A percentile compares a stretch with the other conserved stretches of the same genome.
phyloP scores from a whole-genome alignment of 1,140 invertebrate species.

The Trichonephila inaurata region DNA sequence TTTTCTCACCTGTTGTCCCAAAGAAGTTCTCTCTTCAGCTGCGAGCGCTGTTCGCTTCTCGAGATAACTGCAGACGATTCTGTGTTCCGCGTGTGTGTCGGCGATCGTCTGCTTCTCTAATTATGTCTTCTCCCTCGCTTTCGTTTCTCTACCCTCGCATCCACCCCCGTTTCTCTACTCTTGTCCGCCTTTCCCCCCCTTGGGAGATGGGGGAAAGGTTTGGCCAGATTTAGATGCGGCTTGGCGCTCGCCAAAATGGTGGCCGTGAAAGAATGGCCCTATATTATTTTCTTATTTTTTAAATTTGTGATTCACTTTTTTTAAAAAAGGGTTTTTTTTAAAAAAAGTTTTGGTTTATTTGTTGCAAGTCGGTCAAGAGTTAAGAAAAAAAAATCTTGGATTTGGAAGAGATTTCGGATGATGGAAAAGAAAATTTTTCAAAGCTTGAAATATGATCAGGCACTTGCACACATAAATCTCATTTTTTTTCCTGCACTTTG shows the following conservation, averaged over 20 bases:
- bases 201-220: conserved; percentile 10
- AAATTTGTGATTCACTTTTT: no score
- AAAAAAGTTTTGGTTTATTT: no score
- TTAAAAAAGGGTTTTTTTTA: no score
- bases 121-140: conserved; percentile 70
- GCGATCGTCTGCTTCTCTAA: conserved; percentile 67
- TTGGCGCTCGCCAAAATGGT: conserved; percentile 24
- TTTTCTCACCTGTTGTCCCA: conserved; percentile 63
- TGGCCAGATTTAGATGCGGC: conserved; percentile 62
- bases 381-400: no score
- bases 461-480: no score
- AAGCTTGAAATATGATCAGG: no score
- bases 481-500: no score
- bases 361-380: no score
- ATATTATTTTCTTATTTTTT: not conserved
- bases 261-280: not conserved
- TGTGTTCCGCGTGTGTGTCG: conserved; percentile 55
- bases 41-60: not conserved
- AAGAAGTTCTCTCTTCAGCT: not conserved
- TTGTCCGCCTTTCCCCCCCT: not conserved
- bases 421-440: no score
- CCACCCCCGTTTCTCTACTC: not conserved
- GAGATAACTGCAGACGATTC: conserved; percentile 17
- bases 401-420: no score
- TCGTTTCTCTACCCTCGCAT: not conserved